Percentiles rank a stretch among this genome's conserved stretches.
phyloP scores from a whole-genome alignment of 35 echinoderm and acorn worm genomes.

The Amphiura filiformis region DNA sequence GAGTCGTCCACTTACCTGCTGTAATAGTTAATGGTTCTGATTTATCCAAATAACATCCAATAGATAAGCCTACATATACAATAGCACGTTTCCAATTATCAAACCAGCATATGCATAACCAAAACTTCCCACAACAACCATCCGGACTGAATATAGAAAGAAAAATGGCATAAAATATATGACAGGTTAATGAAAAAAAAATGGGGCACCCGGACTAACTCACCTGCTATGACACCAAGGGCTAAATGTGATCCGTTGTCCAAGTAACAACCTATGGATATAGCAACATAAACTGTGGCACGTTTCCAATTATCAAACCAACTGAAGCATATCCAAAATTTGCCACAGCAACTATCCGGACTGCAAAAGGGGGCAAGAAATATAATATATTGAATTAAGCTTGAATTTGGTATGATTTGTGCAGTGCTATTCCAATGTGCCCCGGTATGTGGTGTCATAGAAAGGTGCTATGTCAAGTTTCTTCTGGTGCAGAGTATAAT shows the following conservation, averaged over 20 bases:
- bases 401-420: no score
- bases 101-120: constrained; percentile 2
- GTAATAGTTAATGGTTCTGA: neutral
- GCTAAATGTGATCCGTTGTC: no score
- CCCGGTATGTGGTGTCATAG: no score
- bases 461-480: no score
- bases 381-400: no score
- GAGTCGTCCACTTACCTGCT: neutral
- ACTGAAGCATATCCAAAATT: neutral
- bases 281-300: neutral
- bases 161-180: no score
- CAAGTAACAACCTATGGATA: constrained; percentile 12
- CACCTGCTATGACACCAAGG: no score
- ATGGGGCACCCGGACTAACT: no score
- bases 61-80: constrained; percentile 2
- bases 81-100: constrained; percentile 29
- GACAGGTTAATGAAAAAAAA: no score
- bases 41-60: constrained; percentile 8
- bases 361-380: no score
- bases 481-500: no score
- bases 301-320: constrained; percentile 36
- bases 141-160: constrained; percentile 9
- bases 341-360: constrained; percentile 26
- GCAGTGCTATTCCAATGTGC: no score
- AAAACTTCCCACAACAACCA: constrained; percentile 20